Conservation (phyloP, 2,888 invertebrate genomes). For the Pristionchus mayeri region DNA sequence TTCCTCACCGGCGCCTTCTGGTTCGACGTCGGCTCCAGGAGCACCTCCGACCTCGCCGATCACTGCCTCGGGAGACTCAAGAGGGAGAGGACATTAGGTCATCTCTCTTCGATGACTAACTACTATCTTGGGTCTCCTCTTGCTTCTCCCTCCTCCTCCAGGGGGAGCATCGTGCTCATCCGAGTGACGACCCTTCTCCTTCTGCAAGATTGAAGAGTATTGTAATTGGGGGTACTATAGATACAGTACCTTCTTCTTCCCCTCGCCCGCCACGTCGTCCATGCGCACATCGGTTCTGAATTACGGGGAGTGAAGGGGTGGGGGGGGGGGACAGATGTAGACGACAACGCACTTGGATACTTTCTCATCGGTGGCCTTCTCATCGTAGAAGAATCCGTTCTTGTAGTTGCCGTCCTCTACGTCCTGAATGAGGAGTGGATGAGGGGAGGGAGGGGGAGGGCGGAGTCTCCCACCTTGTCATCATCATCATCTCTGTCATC, state of each 20-base stretch:
- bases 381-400: slow-evolving; percentile 31
- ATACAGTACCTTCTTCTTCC: slow-evolving; percentile 21
- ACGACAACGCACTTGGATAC: background rate
- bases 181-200: background rate
- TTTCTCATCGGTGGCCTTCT: background rate
- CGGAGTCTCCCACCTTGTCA: slow-evolving; percentile 9
- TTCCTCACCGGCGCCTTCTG: background rate
- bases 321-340: too few relatives aligned
- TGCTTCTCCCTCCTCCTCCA: background rate
- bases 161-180: slow-evolving; percentile 6
- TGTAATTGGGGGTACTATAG: background rate
- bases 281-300: slow-evolving; percentile 28
- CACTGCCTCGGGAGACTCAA: background rate
- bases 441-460: background rate
- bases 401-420: slow-evolving; percentile 28
- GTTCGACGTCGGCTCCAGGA: slow-evolving; percentile 11
- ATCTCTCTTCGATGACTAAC: slow-evolving; percentile 7
- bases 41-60: background rate
- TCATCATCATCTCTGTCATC: slow-evolving; percentile 6
- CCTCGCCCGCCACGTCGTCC: background rate
- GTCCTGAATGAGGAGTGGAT: background rate
- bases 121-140: background rate
- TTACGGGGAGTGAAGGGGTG: too few relatives aligned
- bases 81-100: background rate
- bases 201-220: background rate